Evolutionary conservation across 2,888 invertebrate genomes (phyloP).

Genomic region (Tenthredo mesomela): DNA sequence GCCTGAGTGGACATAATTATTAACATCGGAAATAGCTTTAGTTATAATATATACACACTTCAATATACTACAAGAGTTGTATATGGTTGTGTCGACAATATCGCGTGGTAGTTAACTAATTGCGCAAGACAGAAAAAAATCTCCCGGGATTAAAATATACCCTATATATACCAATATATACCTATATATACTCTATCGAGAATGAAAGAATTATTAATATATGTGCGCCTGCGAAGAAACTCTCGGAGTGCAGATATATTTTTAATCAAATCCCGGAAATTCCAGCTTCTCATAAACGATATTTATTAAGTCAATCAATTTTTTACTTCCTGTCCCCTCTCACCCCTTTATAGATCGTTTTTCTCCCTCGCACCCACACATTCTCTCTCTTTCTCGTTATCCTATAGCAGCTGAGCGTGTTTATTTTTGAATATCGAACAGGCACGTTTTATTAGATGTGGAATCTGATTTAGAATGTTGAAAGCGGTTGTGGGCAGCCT

Average conservation of each 20-base stretch:
- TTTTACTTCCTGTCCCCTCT: not conserved
- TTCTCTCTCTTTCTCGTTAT: not conserved
- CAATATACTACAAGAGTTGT: not conserved
- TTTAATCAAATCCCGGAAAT: not conserved
- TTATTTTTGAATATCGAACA: constrained; percentile 48
- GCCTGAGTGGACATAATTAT: not conserved
- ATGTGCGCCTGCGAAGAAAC: not conserved
- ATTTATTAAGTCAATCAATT: not conserved
- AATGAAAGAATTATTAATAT: not conserved
- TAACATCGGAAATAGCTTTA: not conserved
- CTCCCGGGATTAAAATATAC: too few relatives aligned
- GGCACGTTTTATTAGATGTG: constrained; percentile 43
- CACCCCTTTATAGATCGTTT: not conserved
- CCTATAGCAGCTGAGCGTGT: constrained; percentile 1
- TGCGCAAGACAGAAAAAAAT: not conserved
- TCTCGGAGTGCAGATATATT: not conserved
- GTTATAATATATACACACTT: not conserved
- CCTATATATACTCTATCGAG: too few relatives aligned
- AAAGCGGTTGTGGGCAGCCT: not conserved
- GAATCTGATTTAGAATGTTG: constrained; percentile 36
- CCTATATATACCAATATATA: too few relatives aligned
- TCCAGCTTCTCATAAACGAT: not conserved
- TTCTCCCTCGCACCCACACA: not conserved
- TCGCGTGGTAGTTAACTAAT: not conserved
- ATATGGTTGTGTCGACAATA: not conserved